Conservation (phyloP, 2,888 invertebrate species). For the Sialis fuliginosa region DNA sequence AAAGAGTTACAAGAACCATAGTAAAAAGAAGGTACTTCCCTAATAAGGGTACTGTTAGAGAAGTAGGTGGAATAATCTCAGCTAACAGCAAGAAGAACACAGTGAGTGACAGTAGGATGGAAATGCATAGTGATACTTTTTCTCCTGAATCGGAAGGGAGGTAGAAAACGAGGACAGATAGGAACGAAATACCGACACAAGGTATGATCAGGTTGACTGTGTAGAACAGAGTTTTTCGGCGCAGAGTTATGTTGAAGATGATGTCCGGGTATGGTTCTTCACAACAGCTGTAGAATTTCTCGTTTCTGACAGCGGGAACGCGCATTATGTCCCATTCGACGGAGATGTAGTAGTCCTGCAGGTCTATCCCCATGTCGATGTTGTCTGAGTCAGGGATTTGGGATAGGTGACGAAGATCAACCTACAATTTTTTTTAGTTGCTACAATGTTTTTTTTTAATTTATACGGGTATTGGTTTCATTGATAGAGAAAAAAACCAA, state of each 20-base stretch:
- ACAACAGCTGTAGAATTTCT: slow-evolving; percentile 91
- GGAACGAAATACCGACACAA: slow-evolving; percentile 90
- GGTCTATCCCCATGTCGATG: slow-evolving; percentile 79
- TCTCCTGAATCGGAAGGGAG: slow-evolving; percentile 95
- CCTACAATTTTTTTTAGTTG: no score
- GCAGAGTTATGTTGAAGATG: slow-evolving; percentile 88
- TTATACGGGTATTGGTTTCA: no score
- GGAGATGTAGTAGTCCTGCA: slow-evolving; percentile 88
- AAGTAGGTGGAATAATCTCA: slow-evolving; percentile 89
- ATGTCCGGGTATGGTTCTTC: slow-evolving; percentile 95
- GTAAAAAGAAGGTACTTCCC: slow-evolving; percentile 88
- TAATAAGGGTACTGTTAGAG: slow-evolving; percentile 75
- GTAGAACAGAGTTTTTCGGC: slow-evolving; percentile 92
- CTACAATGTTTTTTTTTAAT: no score
- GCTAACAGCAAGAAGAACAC: slow-evolving; percentile 87
- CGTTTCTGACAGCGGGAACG: slow-evolving; percentile 76
- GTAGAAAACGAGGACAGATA: slow-evolving; percentile 94
- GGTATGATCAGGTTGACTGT: slow-evolving; percentile 95
- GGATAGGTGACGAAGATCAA: slow-evolving; percentile 74
- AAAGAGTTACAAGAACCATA: slow-evolving; percentile 85
- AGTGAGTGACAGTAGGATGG: slow-evolving; percentile 79
- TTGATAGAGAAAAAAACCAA: background rate
- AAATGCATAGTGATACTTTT: slow-evolving; percentile 92
- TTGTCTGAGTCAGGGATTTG: slow-evolving; percentile 76
- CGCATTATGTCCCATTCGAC: slow-evolving; percentile 98